Conservation (phyloP, 1,140 invertebrate genomes). For the Asbolus verrucosus region DNA sequence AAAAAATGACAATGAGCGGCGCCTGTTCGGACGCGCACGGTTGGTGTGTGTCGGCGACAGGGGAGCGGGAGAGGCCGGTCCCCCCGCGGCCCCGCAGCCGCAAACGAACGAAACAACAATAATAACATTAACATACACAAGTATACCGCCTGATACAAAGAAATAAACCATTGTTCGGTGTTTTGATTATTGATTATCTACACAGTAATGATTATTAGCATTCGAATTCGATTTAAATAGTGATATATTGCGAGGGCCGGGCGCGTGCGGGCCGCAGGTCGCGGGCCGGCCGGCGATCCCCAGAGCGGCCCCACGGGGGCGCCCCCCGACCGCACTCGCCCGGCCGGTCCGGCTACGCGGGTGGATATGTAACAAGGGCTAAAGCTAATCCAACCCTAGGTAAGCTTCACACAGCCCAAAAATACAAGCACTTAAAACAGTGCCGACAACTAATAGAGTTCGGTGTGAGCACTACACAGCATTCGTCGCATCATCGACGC, state of each 20-base stretch:
- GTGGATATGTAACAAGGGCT: slow-evolving; percentile 67
- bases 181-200: slow-evolving; percentile 66
- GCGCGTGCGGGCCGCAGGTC: slow-evolving; percentile 50
- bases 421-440: slow-evolving; percentile 67
- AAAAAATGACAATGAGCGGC: slow-evolving; percentile 65
- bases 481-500: slow-evolving; percentile 50
- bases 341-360: slow-evolving; percentile 61
- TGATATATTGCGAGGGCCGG: slow-evolving; percentile 62
- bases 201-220: slow-evolving; percentile 65
- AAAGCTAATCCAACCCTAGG: slow-evolving; percentile 67
- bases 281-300: slow-evolving; percentile 43
- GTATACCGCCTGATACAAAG: slow-evolving; percentile 60
- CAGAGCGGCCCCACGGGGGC: slow-evolving; percentile 41
- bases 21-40: slow-evolving; percentile 56
- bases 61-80: slow-evolving; percentile 53
- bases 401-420: slow-evolving; percentile 67
- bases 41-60: slow-evolving; percentile 52
- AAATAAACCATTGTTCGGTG: slow-evolving; percentile 49
- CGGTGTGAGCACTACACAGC: slow-evolving; percentile 66
- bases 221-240: slow-evolving; percentile 63
- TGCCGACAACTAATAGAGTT: slow-evolving; percentile 65
- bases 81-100: slow-evolving; percentile 46
- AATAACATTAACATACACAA: slow-evolving; percentile 62
- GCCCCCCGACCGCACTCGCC: slow-evolving; percentile 58
- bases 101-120: slow-evolving; percentile 59